Evolutionary conservation across 2,888 invertebrate genomes (phyloP).

Genomic region (Ariolimax columbianus): DNA sequence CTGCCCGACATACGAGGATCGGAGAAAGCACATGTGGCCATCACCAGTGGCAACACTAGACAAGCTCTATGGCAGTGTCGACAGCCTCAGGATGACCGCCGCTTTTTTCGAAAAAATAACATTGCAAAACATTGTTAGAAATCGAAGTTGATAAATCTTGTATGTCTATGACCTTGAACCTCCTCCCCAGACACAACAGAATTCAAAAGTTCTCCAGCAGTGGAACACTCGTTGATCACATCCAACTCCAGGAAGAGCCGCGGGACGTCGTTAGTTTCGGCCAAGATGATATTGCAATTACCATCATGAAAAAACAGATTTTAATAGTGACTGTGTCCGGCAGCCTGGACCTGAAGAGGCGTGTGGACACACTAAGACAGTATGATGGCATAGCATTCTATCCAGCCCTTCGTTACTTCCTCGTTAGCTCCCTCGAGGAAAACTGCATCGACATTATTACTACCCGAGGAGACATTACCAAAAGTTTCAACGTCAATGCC

Average conservation of each 20-base stretch:
- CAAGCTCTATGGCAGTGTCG: no score
- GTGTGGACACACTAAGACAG: constrained; percentile 62
- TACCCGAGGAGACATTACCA: constrained; percentile 62
- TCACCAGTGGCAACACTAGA: no score
- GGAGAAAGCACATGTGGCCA: no score
- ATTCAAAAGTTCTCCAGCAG: constrained; percentile 70
- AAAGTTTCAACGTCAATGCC: constrained; percentile 53
- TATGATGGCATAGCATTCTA: constrained; percentile 69
- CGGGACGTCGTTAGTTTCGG: constrained; percentile 64
- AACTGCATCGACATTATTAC: constrained; percentile 65
- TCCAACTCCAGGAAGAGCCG: constrained; percentile 70
- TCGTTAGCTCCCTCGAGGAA: constrained; percentile 64
- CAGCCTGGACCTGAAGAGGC: constrained; percentile 13
- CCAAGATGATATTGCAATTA: constrained; percentile 68
- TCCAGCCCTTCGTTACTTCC: constrained; percentile 56
- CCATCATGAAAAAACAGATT: constrained; percentile 65
- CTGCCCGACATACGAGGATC: no score
- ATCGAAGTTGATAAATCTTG: no score
- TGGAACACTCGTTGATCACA: constrained; percentile 70
- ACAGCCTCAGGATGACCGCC: no score
- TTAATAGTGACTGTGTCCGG: constrained; percentile 60
- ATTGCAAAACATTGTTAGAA: no score
- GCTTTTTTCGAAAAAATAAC: no score
- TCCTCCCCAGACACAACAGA: constrained; percentile 59
- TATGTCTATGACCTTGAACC: no score